These are phyloP conservation scores for Epistrophe grossulariae DNA, from an alignment of 2,888 invertebrate species.

Conservation along the genomic window DNA sequence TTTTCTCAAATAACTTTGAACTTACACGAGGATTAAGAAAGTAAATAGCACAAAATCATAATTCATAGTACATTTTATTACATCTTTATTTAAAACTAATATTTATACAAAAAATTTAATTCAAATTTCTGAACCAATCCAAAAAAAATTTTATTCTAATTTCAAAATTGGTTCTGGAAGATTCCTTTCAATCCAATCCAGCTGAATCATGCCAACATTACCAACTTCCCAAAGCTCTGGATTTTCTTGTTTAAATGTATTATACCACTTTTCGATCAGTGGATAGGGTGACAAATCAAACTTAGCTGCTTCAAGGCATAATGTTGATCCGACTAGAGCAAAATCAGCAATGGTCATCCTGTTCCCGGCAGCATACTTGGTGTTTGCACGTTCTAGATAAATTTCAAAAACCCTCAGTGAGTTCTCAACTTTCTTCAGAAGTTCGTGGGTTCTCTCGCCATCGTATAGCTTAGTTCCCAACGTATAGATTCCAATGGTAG, in stretches of 20 bases:
- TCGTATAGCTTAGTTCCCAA: conserved; percentile 91
- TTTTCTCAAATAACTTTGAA: too few species aligned
- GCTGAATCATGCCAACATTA: conserved; percentile 88
- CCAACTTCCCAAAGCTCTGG: conserved; percentile 89
- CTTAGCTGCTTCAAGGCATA: conserved; percentile 9
- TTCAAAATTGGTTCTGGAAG: conserved; percentile 86
- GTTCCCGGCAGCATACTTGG: conserved; percentile 88
- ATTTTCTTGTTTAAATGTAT: conserved; percentile 7
- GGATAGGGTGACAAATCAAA: conserved; percentile 12
- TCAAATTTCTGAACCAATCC: too few species aligned
- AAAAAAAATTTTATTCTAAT: conserved; percentile 2
- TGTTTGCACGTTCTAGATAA: conserved; percentile 86
- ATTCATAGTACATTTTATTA: too few species aligned
- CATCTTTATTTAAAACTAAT: too few species aligned
- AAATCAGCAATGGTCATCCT: conserved; percentile 91
- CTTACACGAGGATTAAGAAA: too few species aligned
- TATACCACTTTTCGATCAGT: not conserved
- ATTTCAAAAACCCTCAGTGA: conserved; percentile 88
- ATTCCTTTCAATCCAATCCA: conserved; percentile 88
- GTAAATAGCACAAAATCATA: too few species aligned
- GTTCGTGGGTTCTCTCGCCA: conserved; percentile 88
- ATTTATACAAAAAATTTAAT: too few species aligned
- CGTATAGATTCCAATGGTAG: conserved; percentile 85
- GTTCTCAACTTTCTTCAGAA: conserved; percentile 88
- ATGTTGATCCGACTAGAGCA: conserved; percentile 88